Conservation (phyloP, 2,113 vertebrate genomes). For the Turdus rufiventris region DNA sequence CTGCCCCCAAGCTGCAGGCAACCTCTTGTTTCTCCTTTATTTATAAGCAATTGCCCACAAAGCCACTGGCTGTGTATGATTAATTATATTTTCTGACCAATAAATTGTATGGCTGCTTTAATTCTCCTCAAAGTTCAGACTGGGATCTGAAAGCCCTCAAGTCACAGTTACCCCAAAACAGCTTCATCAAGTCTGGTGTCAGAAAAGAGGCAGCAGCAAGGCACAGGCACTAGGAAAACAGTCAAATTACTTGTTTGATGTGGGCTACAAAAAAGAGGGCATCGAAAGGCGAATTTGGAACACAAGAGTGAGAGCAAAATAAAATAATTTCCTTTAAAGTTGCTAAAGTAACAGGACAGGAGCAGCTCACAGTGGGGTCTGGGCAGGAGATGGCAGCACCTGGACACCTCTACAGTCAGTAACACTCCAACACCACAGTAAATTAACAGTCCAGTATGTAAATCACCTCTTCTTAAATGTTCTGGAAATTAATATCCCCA, state of each 20-base stretch:
- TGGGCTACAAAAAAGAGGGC: neutral
- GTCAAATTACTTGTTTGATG: neutral
- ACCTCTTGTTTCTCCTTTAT: neutral
- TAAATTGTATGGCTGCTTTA: neutral
- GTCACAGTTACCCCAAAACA: neutral
- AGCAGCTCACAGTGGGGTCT: neutral
- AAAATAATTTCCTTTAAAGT: neutral
- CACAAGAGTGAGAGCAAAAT: neutral
- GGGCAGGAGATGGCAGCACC: constrained; percentile 26
- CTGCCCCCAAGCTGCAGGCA: neutral
- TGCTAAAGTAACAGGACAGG: neutral
- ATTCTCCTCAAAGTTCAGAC: neutral
- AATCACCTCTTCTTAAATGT: neutral
- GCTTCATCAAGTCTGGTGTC: neutral
- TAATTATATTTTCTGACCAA: neutral
- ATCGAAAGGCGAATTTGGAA: neutral
- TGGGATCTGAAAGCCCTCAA: neutral
- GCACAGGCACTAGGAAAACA: neutral
- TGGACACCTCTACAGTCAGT: neutral
- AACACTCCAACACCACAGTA: neutral
- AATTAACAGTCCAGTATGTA: neutral
- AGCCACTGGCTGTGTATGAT: neutral
- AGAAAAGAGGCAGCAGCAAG: neutral
- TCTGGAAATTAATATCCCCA: neutral
- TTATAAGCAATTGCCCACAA: neutral